Conservation (phyloP, 2,113 vertebrate species). For the Eclectus roratus region DNA sequence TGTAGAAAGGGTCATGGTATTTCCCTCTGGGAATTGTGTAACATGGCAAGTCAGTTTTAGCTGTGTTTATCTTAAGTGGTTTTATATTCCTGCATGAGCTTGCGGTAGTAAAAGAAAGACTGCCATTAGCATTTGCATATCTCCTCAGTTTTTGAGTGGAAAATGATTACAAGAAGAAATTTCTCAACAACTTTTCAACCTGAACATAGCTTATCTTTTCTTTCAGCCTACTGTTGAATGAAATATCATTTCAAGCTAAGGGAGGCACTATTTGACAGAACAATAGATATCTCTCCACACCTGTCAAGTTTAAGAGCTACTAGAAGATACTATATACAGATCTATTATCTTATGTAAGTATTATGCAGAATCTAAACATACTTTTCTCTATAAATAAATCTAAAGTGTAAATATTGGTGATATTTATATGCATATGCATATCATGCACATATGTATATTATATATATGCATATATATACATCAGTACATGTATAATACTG, state of each 20-base stretch:
- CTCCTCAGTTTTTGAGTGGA: background rate
- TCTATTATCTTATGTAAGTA: constrained; percentile 41
- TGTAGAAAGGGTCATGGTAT: background rate
- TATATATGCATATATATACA: background rate
- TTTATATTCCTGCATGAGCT: constrained; percentile 1
- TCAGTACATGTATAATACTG: background rate
- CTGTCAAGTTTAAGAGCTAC: constrained; percentile 59
- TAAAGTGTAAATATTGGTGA: constrained; percentile 33
- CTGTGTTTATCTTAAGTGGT: constrained; percentile 27
- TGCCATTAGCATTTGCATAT: constrained; percentile 22
- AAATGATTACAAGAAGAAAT: background rate
- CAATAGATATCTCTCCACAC: constrained; percentile 28
- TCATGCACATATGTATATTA: background rate
- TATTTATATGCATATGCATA: background rate
- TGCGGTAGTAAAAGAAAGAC: background rate
- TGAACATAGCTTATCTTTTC: background rate
- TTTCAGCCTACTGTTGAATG: background rate
- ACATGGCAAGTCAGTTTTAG: background rate
- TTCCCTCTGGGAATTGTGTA: background rate
- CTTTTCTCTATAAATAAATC: constrained; percentile 44
- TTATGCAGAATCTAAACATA: constrained; percentile 49
- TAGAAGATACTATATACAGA: constrained; percentile 36
- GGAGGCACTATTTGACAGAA: constrained; percentile 35
- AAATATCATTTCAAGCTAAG: background rate
- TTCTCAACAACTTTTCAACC: background rate